A percentile compares a stretch with the other conserved stretches of the same genome.
phyloP scores from a whole-genome alignment of 1,140 invertebrate genomes.

The Leptonema lineaticorne region DNA sequence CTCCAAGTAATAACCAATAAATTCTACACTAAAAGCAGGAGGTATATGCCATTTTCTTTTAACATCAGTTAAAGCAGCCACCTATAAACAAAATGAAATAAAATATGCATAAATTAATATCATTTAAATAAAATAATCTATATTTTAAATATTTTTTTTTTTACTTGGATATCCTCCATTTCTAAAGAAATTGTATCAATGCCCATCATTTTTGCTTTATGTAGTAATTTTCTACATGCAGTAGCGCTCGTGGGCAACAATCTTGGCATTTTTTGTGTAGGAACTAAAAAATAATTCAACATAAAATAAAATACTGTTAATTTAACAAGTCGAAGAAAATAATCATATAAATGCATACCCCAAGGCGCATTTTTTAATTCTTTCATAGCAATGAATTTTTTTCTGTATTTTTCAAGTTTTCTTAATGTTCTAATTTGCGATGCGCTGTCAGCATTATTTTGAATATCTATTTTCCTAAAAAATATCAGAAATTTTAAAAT shows the following conservation, averaged over 20 bases:
- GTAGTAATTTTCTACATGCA: constrained; percentile 77
- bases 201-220: constrained; percentile 90
- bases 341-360: constrained; percentile 61
- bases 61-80: constrained; percentile 78
- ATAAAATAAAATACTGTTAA: constrained; percentile 1
- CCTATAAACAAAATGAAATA: constrained; percentile 43
- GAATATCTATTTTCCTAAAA: constrained; percentile 47
- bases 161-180: constrained; percentile 74
- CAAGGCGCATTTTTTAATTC: constrained; percentile 76
- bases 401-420: constrained; percentile 74
- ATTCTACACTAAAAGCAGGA: constrained; percentile 90
- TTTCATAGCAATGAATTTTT: constrained; percentile 75
- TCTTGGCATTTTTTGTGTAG: constrained; percentile 91
- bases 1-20: constrained; percentile 92
- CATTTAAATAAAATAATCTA: not conserved
- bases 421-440: constrained; percentile 74
- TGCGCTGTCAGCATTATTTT: constrained; percentile 58
- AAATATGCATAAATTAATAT: not conserved
- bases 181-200: constrained; percentile 77
- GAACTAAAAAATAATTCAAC: constrained; percentile 61
- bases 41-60: constrained; percentile 92
- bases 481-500: constrained; percentile 18
- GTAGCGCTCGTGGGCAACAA: constrained; percentile 87
- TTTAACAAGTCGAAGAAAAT: no score
- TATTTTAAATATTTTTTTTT: not conserved